These are phyloP conservation scores for Nyctibius bracteatus DNA, from an alignment of 2,113 vertebrate genomes.

Conservation along the genomic window DNA sequence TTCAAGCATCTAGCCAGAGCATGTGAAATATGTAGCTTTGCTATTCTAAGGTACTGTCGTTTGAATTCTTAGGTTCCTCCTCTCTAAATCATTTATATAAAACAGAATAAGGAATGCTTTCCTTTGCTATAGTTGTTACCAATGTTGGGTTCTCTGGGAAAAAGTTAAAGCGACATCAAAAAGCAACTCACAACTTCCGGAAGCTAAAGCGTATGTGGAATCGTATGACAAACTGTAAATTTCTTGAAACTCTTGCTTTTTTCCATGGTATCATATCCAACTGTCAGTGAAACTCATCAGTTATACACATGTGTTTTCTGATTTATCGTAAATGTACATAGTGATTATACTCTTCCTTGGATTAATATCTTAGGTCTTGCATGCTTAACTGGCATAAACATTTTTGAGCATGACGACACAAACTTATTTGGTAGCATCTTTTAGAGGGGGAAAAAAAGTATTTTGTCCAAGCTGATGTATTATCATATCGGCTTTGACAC, in stretches of 20 bases:
- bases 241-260: neutral
- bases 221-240: neutral
- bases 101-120: neutral
- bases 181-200: neutral
- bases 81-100: neutral
- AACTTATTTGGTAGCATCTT: neutral
- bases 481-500: neutral
- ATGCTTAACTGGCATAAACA: neutral
- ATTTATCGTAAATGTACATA: neutral
- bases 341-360: neutral
- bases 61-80: neutral
- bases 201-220: neutral
- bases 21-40: neutral
- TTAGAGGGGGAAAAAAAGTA: fast-evolving
- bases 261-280: neutral
- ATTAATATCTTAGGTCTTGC: neutral
- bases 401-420: neutral
- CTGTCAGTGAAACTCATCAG: neutral
- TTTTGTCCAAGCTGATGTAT: neutral
- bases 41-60: neutral
- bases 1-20: neutral
- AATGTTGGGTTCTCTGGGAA: neutral
- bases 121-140: neutral
- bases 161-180: neutral
- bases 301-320: neutral